phyloP scores from a whole-genome alignment of 2,113 vertebrate species.

The Myocastor coypus region DNA sequence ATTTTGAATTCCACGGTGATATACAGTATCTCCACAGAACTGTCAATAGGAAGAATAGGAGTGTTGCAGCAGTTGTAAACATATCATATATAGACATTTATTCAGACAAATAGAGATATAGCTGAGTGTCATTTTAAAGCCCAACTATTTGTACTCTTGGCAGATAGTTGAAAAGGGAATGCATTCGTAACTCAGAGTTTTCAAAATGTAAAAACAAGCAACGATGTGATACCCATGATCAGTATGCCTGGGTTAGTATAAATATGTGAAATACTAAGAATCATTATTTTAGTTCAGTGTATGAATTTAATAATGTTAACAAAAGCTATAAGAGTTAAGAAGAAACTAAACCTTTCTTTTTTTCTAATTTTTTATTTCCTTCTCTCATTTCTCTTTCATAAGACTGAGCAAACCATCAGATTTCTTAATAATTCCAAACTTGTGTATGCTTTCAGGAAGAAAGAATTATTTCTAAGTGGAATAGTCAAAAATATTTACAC shows the following conservation, averaged over 20 bases:
- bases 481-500: background rate
- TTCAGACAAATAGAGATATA: conserved; percentile 76
- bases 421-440: background rate
- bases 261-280: background rate
- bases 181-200: conserved; percentile 37
- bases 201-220: conserved; percentile 34
- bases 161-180: conserved; percentile 64
- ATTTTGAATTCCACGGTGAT: conserved; percentile 63
- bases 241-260: background rate
- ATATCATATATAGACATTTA: conserved; percentile 73
- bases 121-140: conserved; percentile 67
- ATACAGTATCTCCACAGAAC: conserved; percentile 55
- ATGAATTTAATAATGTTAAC: background rate
- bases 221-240: background rate
- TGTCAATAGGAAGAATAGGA: conserved; percentile 68
- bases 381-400: background rate
- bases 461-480: conserved; percentile 16
- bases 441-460: background rate
- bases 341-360: background rate
- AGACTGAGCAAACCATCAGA: background rate
- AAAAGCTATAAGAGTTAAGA: background rate
- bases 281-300: background rate
- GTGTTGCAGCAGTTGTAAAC: conserved; percentile 64
- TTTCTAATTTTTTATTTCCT: background rate
- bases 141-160: conserved; percentile 67